Evolutionary conservation across 1,140 invertebrate genomes (phyloP).

Genomic region (Drosophila auraria): DNA sequence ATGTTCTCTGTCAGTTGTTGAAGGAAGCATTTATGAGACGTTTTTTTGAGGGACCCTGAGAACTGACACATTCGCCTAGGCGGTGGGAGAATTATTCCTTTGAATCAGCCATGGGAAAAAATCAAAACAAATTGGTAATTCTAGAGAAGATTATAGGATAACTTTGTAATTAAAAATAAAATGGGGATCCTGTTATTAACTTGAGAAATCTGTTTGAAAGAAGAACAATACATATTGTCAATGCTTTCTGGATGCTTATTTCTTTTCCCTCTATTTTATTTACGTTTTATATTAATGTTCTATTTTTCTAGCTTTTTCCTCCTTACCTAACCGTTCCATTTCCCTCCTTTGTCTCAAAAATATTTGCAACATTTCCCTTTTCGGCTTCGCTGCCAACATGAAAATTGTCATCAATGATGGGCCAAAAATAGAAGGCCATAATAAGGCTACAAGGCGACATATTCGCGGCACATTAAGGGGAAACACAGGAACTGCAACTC

Average conservation of each 20-base stretch:
- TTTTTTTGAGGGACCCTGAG: constrained; percentile 20
- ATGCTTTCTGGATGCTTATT: no score
- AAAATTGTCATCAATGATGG: constrained; percentile 52
- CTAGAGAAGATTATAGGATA: background rate
- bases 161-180: background rate
- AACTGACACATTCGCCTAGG: constrained; percentile 9
- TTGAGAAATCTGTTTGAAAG: background rate
- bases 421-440: constrained; percentile 60
- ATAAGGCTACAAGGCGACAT: constrained; percentile 46
- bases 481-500: constrained; percentile 27
- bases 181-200: background rate
- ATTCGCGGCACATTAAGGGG: constrained; percentile 53
- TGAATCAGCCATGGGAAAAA: constrained; percentile 30
- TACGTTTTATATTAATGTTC: background rate
- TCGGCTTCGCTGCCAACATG: constrained; percentile 6
- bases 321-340: background rate
- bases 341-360: constrained; percentile 4
- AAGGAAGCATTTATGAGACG: constrained; percentile 42
- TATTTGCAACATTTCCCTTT: constrained; percentile 25
- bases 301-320: background rate
- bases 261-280: no score
- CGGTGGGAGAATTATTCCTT: constrained; percentile 24
- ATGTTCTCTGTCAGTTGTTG: constrained; percentile 37
- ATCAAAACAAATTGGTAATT: background rate
- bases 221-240: background rate